These are phyloP conservation scores for Drosophila trapezifrons DNA, from an alignment of 1,140 invertebrate genomes.

Conservation along the genomic window DNA sequence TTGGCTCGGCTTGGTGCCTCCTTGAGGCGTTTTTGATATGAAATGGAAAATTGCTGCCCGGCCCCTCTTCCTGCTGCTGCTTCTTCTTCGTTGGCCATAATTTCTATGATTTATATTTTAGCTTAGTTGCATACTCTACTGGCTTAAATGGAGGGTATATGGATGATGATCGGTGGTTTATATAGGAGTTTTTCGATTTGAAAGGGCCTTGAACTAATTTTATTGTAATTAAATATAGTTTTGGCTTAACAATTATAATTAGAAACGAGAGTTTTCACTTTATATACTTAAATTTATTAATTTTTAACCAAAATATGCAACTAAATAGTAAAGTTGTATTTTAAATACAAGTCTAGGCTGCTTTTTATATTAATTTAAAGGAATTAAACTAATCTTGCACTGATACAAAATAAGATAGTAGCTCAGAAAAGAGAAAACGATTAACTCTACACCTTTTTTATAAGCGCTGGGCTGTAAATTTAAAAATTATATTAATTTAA, in stretches of 20 bases:
- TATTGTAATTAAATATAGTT: neutral
- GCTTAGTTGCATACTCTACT: constrained; percentile 31
- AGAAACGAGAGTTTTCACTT: neutral
- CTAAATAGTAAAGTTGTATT: neutral
- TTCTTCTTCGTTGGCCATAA: constrained; percentile 53
- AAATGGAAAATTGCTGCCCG: constrained; percentile 71
- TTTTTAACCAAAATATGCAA: neutral
- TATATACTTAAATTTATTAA: neutral
- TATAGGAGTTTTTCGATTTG: neutral
- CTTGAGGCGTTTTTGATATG: constrained; percentile 55
- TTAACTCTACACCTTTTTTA: too few relatives aligned
- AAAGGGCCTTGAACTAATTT: neutral
- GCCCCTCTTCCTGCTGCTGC: constrained; percentile 8
- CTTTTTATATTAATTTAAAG: too few relatives aligned
- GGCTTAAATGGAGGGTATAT: neutral
- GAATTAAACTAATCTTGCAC: too few relatives aligned
- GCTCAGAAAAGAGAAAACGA: neutral
- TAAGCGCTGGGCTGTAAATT: too few relatives aligned
- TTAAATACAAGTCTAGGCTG: neutral
- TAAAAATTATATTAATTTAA: too few relatives aligned
- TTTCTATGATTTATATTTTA: constrained; percentile 76
- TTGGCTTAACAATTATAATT: neutral
- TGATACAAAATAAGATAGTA: neutral
- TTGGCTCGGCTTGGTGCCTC: constrained; percentile 32
- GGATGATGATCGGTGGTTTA: neutral